Percentiles rank a stretch among this genome's conserved stretches.
These are phyloP conservation scores for Dascillus cervinus DNA, from an alignment of 2,888 invertebrate species.

Conservation along the genomic window DNA sequence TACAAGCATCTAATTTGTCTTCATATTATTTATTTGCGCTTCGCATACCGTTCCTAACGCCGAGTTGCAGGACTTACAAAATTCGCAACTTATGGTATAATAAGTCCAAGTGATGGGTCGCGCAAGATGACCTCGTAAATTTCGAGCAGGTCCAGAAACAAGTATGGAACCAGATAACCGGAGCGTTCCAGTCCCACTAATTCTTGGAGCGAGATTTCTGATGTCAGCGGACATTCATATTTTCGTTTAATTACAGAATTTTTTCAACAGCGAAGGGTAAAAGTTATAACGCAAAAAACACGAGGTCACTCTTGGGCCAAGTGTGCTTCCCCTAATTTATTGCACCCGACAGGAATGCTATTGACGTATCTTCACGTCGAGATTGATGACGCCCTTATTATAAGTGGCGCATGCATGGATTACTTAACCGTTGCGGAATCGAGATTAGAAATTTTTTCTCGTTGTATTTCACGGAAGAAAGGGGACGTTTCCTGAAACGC, in stretches of 20 bases:
- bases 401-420: neutral
- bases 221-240: too few relatives aligned
- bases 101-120: constrained; percentile 33
- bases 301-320: constrained; percentile 12
- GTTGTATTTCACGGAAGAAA: too few relatives aligned
- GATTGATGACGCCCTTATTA: neutral
- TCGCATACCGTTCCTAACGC: too few relatives aligned
- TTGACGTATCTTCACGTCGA: constrained; percentile 27
- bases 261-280: too few relatives aligned
- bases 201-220: too few relatives aligned
- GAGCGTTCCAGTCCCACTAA: constrained; percentile 34
- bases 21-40: too few relatives aligned
- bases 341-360: constrained; percentile 34
- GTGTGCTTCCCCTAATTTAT: constrained; percentile 34
- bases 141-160: constrained; percentile 35
- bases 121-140: constrained; percentile 37
- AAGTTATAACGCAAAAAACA: neutral
- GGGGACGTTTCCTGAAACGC: too few relatives aligned
- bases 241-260: too few relatives aligned
- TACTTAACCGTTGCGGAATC: too few relatives aligned
- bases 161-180: constrained; percentile 40
- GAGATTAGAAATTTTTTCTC: too few relatives aligned
- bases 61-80: too few relatives aligned
- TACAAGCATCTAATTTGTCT: too few relatives aligned
- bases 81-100: neutral